Conservation (phyloP, 2,113 vertebrate genomes). For the Oplegnathus fasciatus region DNA sequence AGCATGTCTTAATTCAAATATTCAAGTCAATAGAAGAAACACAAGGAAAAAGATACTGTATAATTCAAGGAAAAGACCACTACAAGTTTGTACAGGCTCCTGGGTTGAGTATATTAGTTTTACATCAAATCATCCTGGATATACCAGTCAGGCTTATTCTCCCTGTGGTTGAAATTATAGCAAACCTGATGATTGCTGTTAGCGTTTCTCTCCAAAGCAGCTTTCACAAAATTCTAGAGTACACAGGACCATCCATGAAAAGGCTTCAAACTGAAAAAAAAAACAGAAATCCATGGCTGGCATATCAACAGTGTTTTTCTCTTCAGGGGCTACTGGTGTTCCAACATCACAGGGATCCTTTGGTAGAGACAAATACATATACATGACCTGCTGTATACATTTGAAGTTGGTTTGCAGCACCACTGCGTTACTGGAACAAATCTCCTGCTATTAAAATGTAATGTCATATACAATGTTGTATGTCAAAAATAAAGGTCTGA, state of each 20-base stretch:
- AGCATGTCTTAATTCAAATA: background rate
- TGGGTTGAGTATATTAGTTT: conserved; percentile 38
- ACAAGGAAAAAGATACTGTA: background rate
- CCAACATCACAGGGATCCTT: conserved; percentile 63
- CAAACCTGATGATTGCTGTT: conserved; percentile 72
- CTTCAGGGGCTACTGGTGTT: conserved; percentile 62
- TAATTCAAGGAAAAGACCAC: conserved; percentile 5
- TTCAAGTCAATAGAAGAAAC: conserved; percentile 9
- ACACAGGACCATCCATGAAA: conserved; percentile 42
- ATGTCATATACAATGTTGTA: background rate
- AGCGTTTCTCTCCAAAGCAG: conserved; percentile 65
- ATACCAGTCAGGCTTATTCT: conserved; percentile 30
- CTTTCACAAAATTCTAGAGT: conserved; percentile 57
- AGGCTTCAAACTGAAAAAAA: conserved; percentile 47
- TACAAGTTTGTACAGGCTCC: conserved; percentile 9
- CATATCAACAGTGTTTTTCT: conserved; percentile 83
- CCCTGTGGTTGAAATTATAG: conserved; percentile 50
- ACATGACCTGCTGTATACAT: conserved; percentile 62
- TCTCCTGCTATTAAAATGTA: conserved; percentile 4
- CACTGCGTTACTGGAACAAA: conserved; percentile 1
- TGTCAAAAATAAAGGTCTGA: background rate
- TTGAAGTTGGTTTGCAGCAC: conserved; percentile 36
- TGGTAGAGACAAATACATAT: conserved; percentile 63
- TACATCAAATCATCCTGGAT: conserved; percentile 38
- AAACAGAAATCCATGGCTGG: conserved; percentile 74